A percentile compares a stretch with the other conserved stretches of the same genome.
Evolutionary conservation across 2,888 invertebrate species (phyloP).

Genomic region (Orchesella flavescens): DNA sequence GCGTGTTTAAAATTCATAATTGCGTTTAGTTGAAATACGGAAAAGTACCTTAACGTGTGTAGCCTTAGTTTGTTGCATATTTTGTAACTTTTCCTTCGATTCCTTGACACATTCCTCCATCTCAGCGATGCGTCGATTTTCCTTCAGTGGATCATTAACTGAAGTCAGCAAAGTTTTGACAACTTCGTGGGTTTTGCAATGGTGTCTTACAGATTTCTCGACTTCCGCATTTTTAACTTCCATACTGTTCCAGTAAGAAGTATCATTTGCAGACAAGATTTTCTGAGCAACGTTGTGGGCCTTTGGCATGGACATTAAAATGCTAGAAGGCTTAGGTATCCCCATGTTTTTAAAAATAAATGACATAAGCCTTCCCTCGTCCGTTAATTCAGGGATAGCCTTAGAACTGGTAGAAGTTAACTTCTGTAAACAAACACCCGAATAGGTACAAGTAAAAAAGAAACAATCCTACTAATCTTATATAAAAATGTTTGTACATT

Average conservation of each 20-base stretch:
- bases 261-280: not conserved
- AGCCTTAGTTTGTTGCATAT: not conserved
- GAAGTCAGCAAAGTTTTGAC: not conserved
- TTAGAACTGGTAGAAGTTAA: not conserved
- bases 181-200: conserved; percentile 10
- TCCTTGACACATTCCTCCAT: not conserved
- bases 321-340: not conserved
- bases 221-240: not conserved
- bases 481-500: not conserved
- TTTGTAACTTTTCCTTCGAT: not conserved
- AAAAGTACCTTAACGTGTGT: not conserved
- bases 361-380: conserved; percentile 28
- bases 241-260: not conserved
- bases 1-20: too few relatives aligned
- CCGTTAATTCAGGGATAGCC: conserved; percentile 1
- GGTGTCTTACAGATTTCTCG: not conserved
- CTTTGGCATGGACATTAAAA: not conserved
- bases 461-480: not conserved
- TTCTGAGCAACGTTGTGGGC: not conserved
- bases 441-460: conserved; percentile 1
- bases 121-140: not conserved
- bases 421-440: conserved; percentile 14
- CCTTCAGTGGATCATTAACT: not conserved
- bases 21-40: not conserved
- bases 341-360: conserved; percentile 4